Evolutionary conservation across 2,113 vertebrate species (phyloP).

Genomic region (Salvelinus alpinus): DNA sequence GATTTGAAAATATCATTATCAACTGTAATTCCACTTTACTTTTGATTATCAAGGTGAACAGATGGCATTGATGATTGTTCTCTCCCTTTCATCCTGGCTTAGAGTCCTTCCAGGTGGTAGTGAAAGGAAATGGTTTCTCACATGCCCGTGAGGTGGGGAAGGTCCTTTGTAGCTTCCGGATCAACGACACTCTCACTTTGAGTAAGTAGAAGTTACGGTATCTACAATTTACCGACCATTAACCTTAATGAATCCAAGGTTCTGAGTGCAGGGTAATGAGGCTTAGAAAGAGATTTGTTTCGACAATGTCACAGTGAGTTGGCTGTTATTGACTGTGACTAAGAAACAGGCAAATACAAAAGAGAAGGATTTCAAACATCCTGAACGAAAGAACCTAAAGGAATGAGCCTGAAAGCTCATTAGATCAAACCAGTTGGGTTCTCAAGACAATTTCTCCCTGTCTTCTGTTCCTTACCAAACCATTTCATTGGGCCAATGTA

Average conservation of each 20-base stretch:
- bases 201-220: slow-evolving; percentile 79
- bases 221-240: neutral
- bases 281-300: neutral
- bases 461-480: no score
- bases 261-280: neutral
- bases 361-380: no score
- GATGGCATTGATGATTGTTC: neutral
- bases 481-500: no score
- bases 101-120: slow-evolving; percentile 95
- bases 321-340: neutral
- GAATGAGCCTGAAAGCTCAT: neutral
- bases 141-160: slow-evolving; percentile 88
- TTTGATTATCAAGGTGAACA: no score
- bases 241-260: neutral
- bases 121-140: slow-evolving; percentile 92
- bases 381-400: neutral
- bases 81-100: slow-evolving; percentile 21
- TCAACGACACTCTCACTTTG: slow-evolving; percentile 90
- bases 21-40: no score
- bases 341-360: no score
- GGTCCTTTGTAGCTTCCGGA: slow-evolving; percentile 95
- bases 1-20: neutral
- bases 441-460: no score
- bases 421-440: neutral
- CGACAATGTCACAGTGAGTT: neutral